Base-by-base conservation (phyloP, 2,888 invertebrate genomes). In the Apantesis nais region DNA sequence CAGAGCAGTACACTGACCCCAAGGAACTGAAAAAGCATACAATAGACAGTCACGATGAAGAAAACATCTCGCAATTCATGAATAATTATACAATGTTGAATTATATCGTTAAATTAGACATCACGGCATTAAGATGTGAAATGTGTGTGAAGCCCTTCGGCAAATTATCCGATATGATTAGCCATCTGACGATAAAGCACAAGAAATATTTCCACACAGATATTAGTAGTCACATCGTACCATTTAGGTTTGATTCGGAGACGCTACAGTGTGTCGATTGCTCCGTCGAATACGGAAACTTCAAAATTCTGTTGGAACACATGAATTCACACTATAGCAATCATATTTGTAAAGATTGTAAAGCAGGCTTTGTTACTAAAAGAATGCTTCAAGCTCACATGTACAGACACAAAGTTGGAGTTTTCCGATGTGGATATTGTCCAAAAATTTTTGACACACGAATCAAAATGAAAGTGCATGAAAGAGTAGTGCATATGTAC, bases 391-490 rank as follows among this genome's bases (percentile, higher is more conserved):
- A 84, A 25, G 79, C 83, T 0, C 93, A 93, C 67, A 78, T 83
- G 29, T 85, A 87, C 25, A 77, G 86, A 29, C 92, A 93, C 65
- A 85, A 84, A 72, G 86, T 81, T 7, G 93, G 92, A 0, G 78
- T 76, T 0, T 89, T 88, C 62, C 80, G 83, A 31, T 95, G 95
- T 67, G 84, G 85, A 0, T 87, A 83, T 62, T 95, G 95, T 72
- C 79, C 89, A 0, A 95, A 95, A 79, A 84, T 90, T 0, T 95
- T 95, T 75, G 88, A 93, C 29, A 94, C 92, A 0, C 86, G 88
- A 48, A 85, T 91, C 39, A 92, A 93, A 31, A 84, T 92, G 67
- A 90, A 90, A 63, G 88, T 90, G 0, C 95, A 95, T 60, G 91
- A 92, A 70, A 86, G 90, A 55, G 88, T 90, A 1, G 91, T 93